Conservation (phyloP, 1,140 invertebrate genomes). For the Trichonephila clavata region DNA sequence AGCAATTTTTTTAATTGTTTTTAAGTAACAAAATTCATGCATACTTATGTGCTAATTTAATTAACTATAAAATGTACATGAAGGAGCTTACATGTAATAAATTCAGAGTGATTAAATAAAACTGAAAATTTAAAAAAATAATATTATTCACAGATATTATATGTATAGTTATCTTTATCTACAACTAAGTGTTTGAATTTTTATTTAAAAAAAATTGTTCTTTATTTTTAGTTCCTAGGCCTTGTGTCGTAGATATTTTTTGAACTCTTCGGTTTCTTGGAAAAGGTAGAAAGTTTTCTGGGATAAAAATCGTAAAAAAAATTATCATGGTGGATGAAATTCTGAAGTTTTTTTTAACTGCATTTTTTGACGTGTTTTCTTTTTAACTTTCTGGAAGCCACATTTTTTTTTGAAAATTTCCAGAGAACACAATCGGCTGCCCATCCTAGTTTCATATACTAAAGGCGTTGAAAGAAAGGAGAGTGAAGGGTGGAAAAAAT, state of each 20-base stretch:
- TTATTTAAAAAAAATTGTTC: too few species aligned
- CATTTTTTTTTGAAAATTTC: conserved; percentile 13
- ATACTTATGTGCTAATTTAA: too few species aligned
- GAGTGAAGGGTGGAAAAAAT: background rate
- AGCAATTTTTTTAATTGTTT: too few species aligned
- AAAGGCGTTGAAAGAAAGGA: conserved; percentile 8
- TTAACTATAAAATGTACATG: too few species aligned
- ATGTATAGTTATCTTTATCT: too few species aligned
- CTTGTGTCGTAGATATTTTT: background rate
- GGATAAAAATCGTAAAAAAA: background rate
- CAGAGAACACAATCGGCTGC: conserved; percentile 16
- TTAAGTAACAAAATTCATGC: too few species aligned
- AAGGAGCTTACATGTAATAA: too few species aligned
- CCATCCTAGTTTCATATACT: conserved; percentile 34
- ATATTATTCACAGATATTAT: too few species aligned
- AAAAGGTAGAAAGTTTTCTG: background rate
- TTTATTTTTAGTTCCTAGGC: background rate
- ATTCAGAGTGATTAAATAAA: too few species aligned
- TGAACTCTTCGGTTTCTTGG: background rate
- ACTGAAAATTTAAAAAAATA: too few species aligned
- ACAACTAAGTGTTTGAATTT: too few species aligned
- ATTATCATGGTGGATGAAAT: background rate
- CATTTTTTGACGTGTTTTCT: background rate
- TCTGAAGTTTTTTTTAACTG: background rate
- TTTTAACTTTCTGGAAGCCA: conserved; percentile 16